A percentile compares a stretch with the other conserved stretches of the same genome.
Evolutionary conservation across 2,888 invertebrate species (phyloP).

Genomic region (Nezara viridula): DNA sequence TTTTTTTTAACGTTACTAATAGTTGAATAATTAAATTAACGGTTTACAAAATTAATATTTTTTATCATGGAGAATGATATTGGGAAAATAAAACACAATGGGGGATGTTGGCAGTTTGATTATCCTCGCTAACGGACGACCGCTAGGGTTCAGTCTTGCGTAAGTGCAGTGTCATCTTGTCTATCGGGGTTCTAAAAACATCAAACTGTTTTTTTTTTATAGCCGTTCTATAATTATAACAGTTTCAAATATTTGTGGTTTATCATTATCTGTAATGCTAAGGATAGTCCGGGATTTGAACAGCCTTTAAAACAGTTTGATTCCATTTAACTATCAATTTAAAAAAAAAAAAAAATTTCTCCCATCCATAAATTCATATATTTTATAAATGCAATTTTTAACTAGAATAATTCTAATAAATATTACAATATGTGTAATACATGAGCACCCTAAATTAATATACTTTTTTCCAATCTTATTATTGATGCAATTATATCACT

Average conservation of each 20-base stretch:
- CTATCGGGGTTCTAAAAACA: neutral
- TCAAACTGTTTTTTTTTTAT: neutral
- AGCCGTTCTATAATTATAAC: neutral
- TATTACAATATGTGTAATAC: no score
- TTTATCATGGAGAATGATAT: neutral
- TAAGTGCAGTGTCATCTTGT: neutral
- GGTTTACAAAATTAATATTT: constrained; percentile 4
- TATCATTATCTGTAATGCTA: neutral
- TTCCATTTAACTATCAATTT: no score
- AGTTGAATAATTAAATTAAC: constrained; percentile 11
- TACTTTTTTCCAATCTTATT: no score
- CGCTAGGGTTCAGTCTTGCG: constrained; percentile 14
- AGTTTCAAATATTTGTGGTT: neutral
- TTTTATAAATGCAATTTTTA: no score
- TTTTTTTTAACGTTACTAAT: neutral
- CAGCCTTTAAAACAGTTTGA: no score
- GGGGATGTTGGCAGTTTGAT: neutral
- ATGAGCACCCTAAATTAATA: no score
- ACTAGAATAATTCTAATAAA: no score
- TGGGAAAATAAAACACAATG: neutral
- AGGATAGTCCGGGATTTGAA: no score
- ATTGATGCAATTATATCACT: no score
- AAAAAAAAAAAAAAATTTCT: no score
- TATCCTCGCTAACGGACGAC: neutral
- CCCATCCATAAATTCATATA: no score